Base-by-base conservation (phyloP, 2,888 invertebrate genomes). In the Idaea dimidiata region DNA sequence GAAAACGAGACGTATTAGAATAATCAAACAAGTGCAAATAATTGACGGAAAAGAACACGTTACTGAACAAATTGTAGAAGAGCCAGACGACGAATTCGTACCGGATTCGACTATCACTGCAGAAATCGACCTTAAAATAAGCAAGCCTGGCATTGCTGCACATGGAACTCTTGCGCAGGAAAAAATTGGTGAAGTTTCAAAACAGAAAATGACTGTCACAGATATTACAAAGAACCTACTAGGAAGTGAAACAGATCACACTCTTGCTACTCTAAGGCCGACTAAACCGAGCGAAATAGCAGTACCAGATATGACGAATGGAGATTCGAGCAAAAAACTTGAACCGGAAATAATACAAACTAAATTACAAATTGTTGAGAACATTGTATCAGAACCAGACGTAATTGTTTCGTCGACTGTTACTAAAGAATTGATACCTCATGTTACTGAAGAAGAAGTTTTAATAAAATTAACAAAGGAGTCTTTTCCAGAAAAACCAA, bases 11-110 rank as follows among this genome's bases (percentile, higher is more conserved):
- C 82, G 80, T 8, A 70, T 89, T 1, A 95, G 94, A 78, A 95
- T 97, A 31, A 95, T 97, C 61, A 94, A 95, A 65, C 94, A 95
- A 71, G 93, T 96, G 0, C 94, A 95, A 17, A 94, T 96, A 0
- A 94, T 96, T 64, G 95, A 97, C 80, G 97, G 97, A 0, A 95
- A 96, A 83, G 97, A 97, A 85, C 95, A 95, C 66, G 93, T 96
- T 0, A 95, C 95, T 0, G 97, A 97, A 84, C 96, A 96, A 85
- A 86, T 96, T 8, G 92, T 96, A 54, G 97, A 97, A 82, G 96
- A 96, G 79, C 96, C 97, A 0, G 83, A 80, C 79, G 95, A 95
- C 64, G 82, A 83, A 64, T 84, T 72, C 62, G 56, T 82, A 54
- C 82, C 87, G 16, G 80, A 83, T 17, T 76, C 84, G 0, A 85